phyloP scores from a whole-genome alignment of 2,113 vertebrate species.

The Actinemys pallida region DNA sequence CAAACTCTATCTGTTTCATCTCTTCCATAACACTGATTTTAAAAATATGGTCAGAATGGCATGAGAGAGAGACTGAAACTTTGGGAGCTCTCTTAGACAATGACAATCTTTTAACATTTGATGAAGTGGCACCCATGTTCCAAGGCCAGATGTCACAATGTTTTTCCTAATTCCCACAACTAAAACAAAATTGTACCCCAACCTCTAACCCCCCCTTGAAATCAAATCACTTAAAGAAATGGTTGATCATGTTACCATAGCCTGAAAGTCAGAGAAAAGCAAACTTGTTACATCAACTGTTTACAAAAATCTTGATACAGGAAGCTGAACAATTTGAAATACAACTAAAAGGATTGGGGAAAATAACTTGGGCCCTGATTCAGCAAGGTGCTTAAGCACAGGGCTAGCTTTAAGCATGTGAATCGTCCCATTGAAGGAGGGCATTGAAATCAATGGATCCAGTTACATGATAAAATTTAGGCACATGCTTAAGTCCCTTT shows the following conservation, averaged over 20 bases:
- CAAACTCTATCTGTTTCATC: background rate
- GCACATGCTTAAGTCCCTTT: conserved; percentile 22
- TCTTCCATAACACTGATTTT: background rate
- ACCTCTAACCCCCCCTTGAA: background rate
- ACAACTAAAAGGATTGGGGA: conserved; percentile 13
- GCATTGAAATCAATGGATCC: conserved; percentile 54
- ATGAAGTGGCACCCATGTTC: conserved; percentile 24
- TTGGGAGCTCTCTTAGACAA: background rate
- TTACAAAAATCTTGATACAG: conserved; percentile 21
- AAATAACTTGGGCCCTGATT: conserved; percentile 24
- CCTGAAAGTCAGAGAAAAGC: conserved; percentile 27
- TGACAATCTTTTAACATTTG: conserved; percentile 37
- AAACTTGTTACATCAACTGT: conserved; percentile 57
- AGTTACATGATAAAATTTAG: conserved; percentile 48
- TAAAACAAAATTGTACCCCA: background rate
- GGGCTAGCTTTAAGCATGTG: conserved; percentile 6
- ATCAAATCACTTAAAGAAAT: background rate
- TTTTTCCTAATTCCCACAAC: conserved; percentile 41
- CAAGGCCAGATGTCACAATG: conserved; percentile 12
- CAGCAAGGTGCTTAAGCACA: background rate
- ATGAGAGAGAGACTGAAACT: background rate
- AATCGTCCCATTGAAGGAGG: conserved; percentile 57
- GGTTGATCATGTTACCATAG: background rate
- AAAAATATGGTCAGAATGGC: background rate
- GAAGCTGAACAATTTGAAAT: conserved; percentile 47